phyloP scores from a whole-genome alignment of 1,140 invertebrate species.

The Drosophila leontia region DNA sequence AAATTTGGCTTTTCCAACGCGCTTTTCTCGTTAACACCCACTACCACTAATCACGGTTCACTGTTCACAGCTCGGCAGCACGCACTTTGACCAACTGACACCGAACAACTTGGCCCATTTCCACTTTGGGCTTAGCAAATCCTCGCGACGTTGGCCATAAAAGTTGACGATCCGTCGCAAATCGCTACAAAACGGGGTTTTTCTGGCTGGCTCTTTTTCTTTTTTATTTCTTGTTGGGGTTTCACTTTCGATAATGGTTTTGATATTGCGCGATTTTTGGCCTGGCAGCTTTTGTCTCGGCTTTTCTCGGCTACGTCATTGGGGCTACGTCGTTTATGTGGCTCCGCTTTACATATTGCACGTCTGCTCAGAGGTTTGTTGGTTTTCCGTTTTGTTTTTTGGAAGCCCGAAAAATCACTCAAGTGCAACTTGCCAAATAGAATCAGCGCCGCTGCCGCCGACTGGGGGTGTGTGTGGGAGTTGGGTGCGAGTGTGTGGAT shows the following conservation, averaged over 20 bases:
- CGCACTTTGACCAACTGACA: constrained; percentile 79
- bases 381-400: constrained; percentile 69
- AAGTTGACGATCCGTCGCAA: constrained; percentile 73
- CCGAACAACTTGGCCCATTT: constrained; percentile 71
- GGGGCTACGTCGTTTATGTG: constrained; percentile 64
- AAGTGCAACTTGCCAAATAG: constrained; percentile 83
- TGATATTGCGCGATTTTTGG: constrained; percentile 75
- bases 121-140: constrained; percentile 46
- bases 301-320: constrained; percentile 75
- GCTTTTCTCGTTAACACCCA: constrained; percentile 24
- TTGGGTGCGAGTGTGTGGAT: constrained; percentile 45
- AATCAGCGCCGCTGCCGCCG: constrained; percentile 42
- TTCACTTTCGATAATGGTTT: constrained; percentile 69
- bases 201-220: constrained; percentile 5
- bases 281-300: constrained; percentile 40
- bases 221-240: constrained; percentile 30
- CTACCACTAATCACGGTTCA: constrained; percentile 11
- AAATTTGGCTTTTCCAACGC: constrained; percentile 25
- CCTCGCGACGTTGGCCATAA: constrained; percentile 56
- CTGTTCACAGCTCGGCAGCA: constrained; percentile 52
- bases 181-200: constrained; percentile 54
- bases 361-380: constrained; percentile 66
- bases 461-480: constrained; percentile 38
- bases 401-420: constrained; percentile 81
- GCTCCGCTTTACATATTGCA: constrained; percentile 76